Conservation (phyloP, 53 echinoderm and acorn worm species). For the Holothuria scabra region DNA sequence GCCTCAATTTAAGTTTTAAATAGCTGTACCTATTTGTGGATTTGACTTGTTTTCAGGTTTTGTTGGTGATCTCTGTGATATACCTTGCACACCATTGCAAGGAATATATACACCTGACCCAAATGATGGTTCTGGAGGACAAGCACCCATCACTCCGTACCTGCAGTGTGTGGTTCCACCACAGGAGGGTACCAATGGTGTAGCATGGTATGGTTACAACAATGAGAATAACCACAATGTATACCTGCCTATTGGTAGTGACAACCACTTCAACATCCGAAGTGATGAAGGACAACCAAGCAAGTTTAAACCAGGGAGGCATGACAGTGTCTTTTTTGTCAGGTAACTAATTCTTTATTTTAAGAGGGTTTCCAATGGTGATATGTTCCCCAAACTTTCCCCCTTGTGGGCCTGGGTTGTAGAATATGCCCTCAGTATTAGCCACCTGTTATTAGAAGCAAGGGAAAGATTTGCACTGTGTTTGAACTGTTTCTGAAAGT, state of each 20-base stretch:
- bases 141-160: constrained; percentile 58
- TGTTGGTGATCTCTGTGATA: constrained; percentile 53
- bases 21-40: background rate
- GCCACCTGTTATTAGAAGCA: too few species aligned
- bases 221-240: constrained; percentile 83
- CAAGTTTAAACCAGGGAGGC: constrained; percentile 79
- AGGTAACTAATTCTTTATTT: constrained; percentile 30
- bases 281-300: constrained; percentile 80
- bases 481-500: too few species aligned
- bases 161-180: constrained; percentile 72
- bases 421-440: too few species aligned
- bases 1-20: too few species aligned
- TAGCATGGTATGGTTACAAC: constrained; percentile 88
- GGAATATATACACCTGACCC: constrained; percentile 73
- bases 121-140: constrained; percentile 74
- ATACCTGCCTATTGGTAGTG: constrained; percentile 77
- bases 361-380: too few species aligned
- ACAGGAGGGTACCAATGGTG: constrained; percentile 53
- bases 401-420: too few species aligned
- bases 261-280: constrained; percentile 70
- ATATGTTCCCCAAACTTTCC: too few species aligned
- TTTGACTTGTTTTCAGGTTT: background rate
- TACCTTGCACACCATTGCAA: constrained; percentile 66
- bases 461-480: too few species aligned
- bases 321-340: constrained; percentile 70